Evolutionary conservation across 2,113 vertebrate genomes (phyloP), one percentile per base, ranked within the genome.

Genomic region (Perca fluviatilis): DNA sequence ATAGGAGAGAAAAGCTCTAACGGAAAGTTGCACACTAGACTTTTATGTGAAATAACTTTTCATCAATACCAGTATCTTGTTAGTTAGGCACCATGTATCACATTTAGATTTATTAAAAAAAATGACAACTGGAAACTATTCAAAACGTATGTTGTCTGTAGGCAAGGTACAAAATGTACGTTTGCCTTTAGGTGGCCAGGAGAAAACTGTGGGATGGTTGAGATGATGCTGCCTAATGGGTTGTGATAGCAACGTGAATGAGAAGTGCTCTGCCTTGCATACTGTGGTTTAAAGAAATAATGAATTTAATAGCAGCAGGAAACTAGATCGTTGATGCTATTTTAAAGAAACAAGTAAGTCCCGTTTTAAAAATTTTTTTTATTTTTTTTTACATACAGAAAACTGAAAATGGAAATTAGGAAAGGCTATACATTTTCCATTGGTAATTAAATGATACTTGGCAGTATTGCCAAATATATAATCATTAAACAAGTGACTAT

Each of bases 241-340:
- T 54, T 80, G 25, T 53, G 70, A 69, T 40, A 15, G 8, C 21
- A n/a, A 71, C 33, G 16, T 79, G 49, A 66, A 47, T 23, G 40
- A 74, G 16, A 61, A 61, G 11, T 65, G 30, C 1, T 43, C 7
- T 16, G 1, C 13, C 3, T 36, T 27, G 14, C 16, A 43, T n/a
- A 43, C 40, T 43, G 40, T 43, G 6, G 56, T 62, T 33, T 56
- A 12, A 66, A 72, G 30, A 57, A 36, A 23, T 30, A 19, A 43
- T 74, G 8, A 0, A 19, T 46, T 33, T 56, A 8, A 33, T 46
- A 19, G 51, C 46, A 40, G 23, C 50, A 65, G 50, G 43, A 49
- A 58, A n/a, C 14, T 13, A 36, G 0, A 11, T 13, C 50, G 46
- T 3, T 16, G 30, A n/a, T 69, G n/a, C 10, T 43, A 16, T 27